Percentiles rank a stretch among this genome's conserved stretches.
Conservation (phyloP, 2,113 vertebrate genomes). For the Oplegnathus fasciatus region DNA sequence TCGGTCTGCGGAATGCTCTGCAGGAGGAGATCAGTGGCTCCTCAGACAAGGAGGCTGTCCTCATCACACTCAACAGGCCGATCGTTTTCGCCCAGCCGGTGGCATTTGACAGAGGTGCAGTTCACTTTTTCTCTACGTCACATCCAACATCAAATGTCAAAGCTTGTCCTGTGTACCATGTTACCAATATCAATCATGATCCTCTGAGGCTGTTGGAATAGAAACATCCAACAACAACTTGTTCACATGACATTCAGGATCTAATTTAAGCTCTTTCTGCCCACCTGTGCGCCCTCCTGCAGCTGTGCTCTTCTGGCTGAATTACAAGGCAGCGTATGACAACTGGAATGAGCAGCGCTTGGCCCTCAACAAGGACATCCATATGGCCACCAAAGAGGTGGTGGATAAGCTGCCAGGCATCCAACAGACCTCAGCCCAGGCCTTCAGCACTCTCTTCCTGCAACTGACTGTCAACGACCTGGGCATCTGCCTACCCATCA, state of each 20-base stretch:
- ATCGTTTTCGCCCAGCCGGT: conserved; percentile 98
- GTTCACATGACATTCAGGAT: not conserved
- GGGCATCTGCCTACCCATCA: conserved; percentile 97
- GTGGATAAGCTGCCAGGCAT: conserved; percentile 98
- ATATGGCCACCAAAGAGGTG: conserved; percentile 98
- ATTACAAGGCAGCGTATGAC: conserved; percentile 98
- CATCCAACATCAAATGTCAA: not conserved
- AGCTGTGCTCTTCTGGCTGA: conserved; percentile 99
- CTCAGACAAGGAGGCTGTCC: conserved; percentile 96
- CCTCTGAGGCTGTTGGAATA: not conserved
- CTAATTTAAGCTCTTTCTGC: not conserved
- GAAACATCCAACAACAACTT: not conserved
- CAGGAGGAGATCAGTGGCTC: conserved; percentile 97
- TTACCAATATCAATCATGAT: not conserved
- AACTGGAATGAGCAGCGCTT: conserved; percentile 99
- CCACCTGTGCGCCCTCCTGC: conserved; percentile 17
- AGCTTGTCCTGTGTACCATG: not conserved
- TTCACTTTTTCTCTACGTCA: not conserved
- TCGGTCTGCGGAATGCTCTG: conserved; percentile 95
- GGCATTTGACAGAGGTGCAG: conserved; percentile 96
- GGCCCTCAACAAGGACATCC: conserved; percentile 97
- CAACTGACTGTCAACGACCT: conserved; percentile 98
- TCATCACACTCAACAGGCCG: conserved; percentile 96
- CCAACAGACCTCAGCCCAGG: conserved; percentile 96
- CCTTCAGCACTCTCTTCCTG: conserved; percentile 97